phyloP scores from a whole-genome alignment of 2,113 vertebrate genomes.

The Neotoma lepida region DNA sequence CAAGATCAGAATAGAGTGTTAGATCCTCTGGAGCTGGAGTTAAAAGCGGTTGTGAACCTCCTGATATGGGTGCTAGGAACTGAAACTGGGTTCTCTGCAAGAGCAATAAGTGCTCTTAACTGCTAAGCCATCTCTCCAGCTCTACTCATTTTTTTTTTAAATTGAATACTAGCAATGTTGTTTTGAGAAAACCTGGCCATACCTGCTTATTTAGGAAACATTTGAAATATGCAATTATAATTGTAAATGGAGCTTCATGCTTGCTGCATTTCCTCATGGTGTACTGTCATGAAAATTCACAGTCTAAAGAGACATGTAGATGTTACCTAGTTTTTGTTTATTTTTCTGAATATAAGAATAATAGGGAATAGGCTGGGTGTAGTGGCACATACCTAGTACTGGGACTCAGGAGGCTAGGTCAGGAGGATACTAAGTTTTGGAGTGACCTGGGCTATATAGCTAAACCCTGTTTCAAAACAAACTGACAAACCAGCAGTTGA shows the following conservation, averaged over 20 bases:
- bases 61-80: not conserved
- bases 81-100: not conserved
- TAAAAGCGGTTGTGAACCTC: not conserved
- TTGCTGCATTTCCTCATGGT: constrained; percentile 19
- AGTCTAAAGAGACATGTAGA: constrained; percentile 33
- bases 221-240: constrained; percentile 17
- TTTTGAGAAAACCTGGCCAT: constrained; percentile 47
- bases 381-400: not conserved
- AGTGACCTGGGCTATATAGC: too few species aligned
- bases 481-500: not conserved
- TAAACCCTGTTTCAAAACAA: not conserved
- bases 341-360: not conserved
- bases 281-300: constrained; percentile 6
- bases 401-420: too few species aligned
- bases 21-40: not conserved
- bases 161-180: not conserved
- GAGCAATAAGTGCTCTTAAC: not conserved
- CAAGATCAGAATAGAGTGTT: not conserved
- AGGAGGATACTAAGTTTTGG: not conserved
- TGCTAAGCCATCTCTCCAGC: not conserved
- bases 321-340: constrained; percentile 21
- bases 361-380: not conserved
- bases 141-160: not conserved
- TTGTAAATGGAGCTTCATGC: not conserved
- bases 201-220: constrained; percentile 5